Conservation (phyloP, 2,113 vertebrate genomes). For the Sminthopsis crassicaudata region DNA sequence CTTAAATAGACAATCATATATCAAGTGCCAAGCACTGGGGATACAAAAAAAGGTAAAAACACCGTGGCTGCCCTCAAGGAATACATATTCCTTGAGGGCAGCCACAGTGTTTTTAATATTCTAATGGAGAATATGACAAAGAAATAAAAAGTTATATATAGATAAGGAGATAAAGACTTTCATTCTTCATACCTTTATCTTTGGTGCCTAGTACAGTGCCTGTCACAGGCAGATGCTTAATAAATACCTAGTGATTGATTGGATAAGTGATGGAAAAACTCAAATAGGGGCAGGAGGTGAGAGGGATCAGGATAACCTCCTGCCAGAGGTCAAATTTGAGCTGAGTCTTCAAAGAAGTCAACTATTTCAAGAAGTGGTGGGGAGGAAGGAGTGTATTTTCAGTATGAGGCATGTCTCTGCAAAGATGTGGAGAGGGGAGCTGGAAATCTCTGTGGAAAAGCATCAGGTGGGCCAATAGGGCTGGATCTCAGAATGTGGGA, state of each 20-base stretch:
- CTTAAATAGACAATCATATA: neutral
- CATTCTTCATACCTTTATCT: neutral
- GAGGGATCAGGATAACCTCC: neutral
- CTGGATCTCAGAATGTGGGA: neutral
- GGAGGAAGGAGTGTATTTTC: neutral
- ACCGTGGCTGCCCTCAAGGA: neutral
- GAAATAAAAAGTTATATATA: neutral
- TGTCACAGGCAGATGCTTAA: too few relatives aligned
- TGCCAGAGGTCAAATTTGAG: neutral
- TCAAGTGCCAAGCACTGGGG: neutral
- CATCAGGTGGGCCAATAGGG: neutral
- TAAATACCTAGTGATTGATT: neutral
- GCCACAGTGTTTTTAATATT: too few relatives aligned
- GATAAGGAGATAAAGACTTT: neutral
- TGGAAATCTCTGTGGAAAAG: neutral
- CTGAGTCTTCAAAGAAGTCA: neutral
- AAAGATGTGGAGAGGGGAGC: neutral
- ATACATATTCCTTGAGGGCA: too few relatives aligned
- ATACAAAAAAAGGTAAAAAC: neutral
- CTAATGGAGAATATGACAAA: neutral
- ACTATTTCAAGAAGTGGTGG: neutral
- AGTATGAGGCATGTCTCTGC: neutral
- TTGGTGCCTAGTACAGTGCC: neutral
- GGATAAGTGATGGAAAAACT: neutral
- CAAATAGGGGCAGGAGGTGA: neutral